Evolutionary conservation across 2,113 vertebrate species (phyloP).

Genomic region (Bufo gargarizans): DNA sequence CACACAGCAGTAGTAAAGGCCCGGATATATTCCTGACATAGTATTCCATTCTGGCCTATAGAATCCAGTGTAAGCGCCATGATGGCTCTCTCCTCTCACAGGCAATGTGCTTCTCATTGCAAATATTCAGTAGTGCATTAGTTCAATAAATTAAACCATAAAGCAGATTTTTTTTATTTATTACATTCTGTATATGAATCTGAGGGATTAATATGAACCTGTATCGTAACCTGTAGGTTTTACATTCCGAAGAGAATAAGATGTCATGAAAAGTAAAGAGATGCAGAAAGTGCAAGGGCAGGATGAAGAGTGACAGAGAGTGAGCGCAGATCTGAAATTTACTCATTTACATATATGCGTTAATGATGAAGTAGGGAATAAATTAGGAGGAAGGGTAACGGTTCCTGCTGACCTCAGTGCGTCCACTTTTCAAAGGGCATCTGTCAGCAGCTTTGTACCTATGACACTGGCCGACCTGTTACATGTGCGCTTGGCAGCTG

Average conservation of each 20-base stretch:
- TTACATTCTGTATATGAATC: neutral
- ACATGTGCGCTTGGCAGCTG: no score
- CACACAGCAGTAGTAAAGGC: neutral
- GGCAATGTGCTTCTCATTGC: neutral
- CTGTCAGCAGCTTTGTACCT: no score
- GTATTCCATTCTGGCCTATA: no score
- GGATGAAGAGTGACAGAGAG: neutral
- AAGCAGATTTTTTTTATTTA: neutral
- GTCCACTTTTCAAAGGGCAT: neutral
- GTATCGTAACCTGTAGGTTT: neutral
- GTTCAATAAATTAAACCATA: conserved; percentile 31
- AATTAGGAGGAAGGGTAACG: neutral
- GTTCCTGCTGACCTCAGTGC: neutral
- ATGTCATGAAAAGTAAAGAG: neutral
- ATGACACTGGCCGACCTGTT: no score
- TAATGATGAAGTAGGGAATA: no score
- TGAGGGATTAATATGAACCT: neutral
- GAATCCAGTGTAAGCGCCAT: neutral
- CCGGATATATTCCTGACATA: neutral
- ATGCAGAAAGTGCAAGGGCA: neutral
- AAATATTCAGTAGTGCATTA: conserved; percentile 36
- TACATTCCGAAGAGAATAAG: neutral
- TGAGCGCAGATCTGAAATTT: neutral
- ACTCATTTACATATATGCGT: neutral
- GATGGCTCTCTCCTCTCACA: no score